Percentiles rank a stretch among this genome's conserved stretches.
These are phyloP conservation scores for Bathynomus jamesi DNA, from an alignment of 1,140 invertebrate genomes.

Conservation along the genomic window DNA sequence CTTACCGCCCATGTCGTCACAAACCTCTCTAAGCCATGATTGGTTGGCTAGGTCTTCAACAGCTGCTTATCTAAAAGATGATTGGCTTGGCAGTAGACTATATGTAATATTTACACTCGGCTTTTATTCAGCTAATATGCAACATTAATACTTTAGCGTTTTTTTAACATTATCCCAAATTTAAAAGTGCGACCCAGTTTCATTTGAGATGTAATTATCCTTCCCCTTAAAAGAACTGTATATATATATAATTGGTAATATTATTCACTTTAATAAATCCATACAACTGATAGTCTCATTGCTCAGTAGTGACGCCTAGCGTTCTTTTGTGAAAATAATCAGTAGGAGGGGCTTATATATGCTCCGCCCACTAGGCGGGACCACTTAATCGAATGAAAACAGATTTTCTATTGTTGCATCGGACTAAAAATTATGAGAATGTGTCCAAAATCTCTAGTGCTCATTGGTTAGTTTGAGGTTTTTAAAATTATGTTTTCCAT, in stretches of 20 bases:
- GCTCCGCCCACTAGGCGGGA: not conserved
- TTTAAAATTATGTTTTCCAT: not conserved
- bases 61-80: not conserved
- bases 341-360: not conserved
- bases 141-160: no score
- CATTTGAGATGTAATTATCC: no score
- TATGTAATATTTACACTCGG: no score
- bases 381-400: not conserved
- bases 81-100: not conserved
- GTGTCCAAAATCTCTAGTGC: not conserved
- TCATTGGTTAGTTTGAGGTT: not conserved
- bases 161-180: no score
- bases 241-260: no score
- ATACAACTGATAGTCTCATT: no score
- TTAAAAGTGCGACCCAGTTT: no score
- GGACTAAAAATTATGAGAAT: not conserved
- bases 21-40: not conserved
- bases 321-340: not conserved
- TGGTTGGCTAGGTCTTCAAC: not conserved
- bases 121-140: no score
- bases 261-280: no score
- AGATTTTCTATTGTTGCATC: not conserved
- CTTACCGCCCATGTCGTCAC: not conserved
- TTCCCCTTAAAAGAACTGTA: no score
- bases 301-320: not conserved